These are phyloP conservation scores for Sesia apiformis DNA, from an alignment of 2,888 invertebrate genomes.

Conservation along the genomic window DNA sequence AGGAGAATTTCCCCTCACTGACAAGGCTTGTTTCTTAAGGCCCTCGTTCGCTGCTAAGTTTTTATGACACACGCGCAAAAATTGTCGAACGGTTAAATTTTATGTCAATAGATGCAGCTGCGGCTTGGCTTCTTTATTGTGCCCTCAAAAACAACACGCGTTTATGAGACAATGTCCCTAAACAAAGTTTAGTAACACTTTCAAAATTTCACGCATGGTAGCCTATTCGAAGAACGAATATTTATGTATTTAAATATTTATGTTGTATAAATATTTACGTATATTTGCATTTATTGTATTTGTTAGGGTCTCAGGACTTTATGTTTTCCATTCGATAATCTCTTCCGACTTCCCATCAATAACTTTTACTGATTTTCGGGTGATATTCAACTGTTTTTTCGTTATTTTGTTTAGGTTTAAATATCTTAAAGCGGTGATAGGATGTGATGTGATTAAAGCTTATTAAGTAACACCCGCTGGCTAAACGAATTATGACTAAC, in stretches of 20 bases:
- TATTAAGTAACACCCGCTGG: conserved; percentile 10
- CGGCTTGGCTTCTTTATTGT: conserved; percentile 26
- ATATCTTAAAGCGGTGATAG: too few species aligned
- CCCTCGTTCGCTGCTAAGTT: conserved; percentile 37
- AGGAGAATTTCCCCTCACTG: conserved; percentile 45
- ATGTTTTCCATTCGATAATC: too few species aligned
- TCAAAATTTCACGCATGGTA: conserved; percentile 14
- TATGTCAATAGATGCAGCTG: conserved; percentile 48
- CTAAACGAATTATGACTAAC: conserved; percentile 28
- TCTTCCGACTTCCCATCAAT: too few species aligned
- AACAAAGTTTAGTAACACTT: conserved; percentile 8
- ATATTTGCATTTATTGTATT: too few species aligned
- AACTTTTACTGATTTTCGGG: too few species aligned
- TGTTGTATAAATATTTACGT: background rate
- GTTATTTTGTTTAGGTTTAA: too few species aligned
- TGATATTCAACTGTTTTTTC: too few species aligned
- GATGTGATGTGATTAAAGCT: conserved; percentile 8
- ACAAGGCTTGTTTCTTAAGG: conserved; percentile 47
- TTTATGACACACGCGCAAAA: conserved; percentile 37
- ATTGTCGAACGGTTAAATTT: conserved; percentile 47
- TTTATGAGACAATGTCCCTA: background rate
- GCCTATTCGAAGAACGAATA: conserved; percentile 4
- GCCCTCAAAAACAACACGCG: background rate
- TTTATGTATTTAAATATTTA: too few species aligned
- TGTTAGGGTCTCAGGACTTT: too few species aligned